Evolutionary conservation across 2,797 vertebrate species (phyloP).

Genomic region (Diplodus sargus): DNA sequence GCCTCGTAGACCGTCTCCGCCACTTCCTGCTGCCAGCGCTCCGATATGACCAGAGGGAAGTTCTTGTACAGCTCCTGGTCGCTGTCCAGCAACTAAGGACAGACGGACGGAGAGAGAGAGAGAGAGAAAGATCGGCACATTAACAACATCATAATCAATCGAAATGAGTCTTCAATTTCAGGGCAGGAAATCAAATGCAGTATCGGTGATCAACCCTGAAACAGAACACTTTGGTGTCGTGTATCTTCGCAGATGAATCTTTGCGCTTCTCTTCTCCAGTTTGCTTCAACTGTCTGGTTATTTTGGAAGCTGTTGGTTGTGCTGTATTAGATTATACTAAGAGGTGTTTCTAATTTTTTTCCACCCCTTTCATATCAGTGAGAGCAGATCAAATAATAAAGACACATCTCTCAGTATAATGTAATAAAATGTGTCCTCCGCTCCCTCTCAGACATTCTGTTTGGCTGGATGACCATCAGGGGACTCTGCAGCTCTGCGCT

Average conservation of each 20-base stretch:
- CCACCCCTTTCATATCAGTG: no score
- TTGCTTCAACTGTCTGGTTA: no score
- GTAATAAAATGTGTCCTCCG: not conserved
- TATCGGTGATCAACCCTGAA: no score
- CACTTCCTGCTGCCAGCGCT: conserved; percentile 99
- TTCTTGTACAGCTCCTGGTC: conserved; percentile 99
- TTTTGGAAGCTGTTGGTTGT: no score
- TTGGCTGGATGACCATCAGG: not conserved
- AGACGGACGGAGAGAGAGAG: not conserved
- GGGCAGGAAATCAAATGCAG: no score
- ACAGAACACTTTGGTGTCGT: no score
- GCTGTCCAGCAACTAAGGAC: conserved; percentile 91
- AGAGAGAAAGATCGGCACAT: not conserved
- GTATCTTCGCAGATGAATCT: no score
- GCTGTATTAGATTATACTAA: no score
- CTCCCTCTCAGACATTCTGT: not conserved
- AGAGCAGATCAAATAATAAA: not conserved
- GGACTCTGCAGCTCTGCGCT: conserved; percentile 9
- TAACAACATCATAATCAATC: no score
- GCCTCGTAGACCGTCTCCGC: conserved; percentile 96
- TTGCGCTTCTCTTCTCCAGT: no score
- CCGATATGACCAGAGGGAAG: conserved; percentile 97
- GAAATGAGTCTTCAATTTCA: no score
- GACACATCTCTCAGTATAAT: not conserved
- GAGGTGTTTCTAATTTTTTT: no score